These are phyloP conservation scores for Polymixis lichenea DNA, from an alignment of 2,888 invertebrate genomes.

Conservation along the genomic window DNA sequence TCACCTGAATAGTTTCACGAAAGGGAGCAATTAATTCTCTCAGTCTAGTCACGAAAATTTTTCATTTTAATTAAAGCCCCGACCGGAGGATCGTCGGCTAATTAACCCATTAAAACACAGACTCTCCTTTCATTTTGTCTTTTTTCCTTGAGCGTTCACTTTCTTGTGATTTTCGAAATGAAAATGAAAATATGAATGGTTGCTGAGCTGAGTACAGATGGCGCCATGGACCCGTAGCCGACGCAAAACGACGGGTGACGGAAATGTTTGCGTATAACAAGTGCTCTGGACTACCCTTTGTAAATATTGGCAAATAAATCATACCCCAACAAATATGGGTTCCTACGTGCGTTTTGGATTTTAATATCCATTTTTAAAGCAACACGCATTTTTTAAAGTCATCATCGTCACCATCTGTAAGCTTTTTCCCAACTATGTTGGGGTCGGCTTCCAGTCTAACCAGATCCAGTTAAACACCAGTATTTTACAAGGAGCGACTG, in stretches of 20 bases:
- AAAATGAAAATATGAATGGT: slow-evolving; percentile 72
- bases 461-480: no score
- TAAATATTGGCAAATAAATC: slow-evolving; percentile 62
- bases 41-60: slow-evolving; percentile 89
- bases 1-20: slow-evolving; percentile 88
- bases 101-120: slow-evolving; percentile 90
- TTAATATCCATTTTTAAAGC: slow-evolving; percentile 7
- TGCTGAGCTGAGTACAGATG: slow-evolving; percentile 47
- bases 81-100: slow-evolving; percentile 88
- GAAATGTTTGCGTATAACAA: slow-evolving; percentile 58
- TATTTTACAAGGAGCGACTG: no score
- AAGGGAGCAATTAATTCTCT: slow-evolving; percentile 86
- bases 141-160: slow-evolving; percentile 84
- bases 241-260: slow-evolving; percentile 32
- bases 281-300: slow-evolving; percentile 50
- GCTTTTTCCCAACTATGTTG: no score
- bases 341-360: slow-evolving; percentile 31
- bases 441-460: no score
- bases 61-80: slow-evolving; percentile 90
- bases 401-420: no score
- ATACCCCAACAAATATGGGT: slow-evolving; percentile 40
- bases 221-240: slow-evolving; percentile 31
- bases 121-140: slow-evolving; percentile 86
- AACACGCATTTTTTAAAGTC: neutral
- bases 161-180: slow-evolving; percentile 86